Evolutionary conservation across 2,113 vertebrate species (phyloP), one percentile per base, ranked within the genome.

Genomic region (Kryptolebias marmoratus): DNA sequence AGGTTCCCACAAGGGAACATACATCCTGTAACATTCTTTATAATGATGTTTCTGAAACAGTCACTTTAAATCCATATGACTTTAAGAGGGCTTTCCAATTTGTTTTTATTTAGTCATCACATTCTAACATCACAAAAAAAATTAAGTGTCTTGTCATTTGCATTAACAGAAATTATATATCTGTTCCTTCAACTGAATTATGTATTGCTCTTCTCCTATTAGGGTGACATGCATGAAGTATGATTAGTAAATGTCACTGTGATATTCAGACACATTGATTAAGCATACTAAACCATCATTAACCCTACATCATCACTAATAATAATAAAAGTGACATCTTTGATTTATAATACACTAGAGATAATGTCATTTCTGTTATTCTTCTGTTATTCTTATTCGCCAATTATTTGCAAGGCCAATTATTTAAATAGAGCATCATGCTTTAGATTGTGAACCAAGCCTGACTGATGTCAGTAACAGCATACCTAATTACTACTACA

Each of bases 261-360:
- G 22, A 14, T 61, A n/a, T 61, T 61, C 64, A 75, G 50, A 55
- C 57, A 55, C 60, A 39, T 62, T 61, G 42, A 68, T 68, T 61
- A 61, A 53, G 42, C 50, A 22, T n/a, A 61, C 39, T 67, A 18
- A 60, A 39, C 48, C 53, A 49, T 59, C 22, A 55, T 18, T 11
- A 16, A 54, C 44, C 59, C 48, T n/a, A 42, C 13, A 52, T 48
- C 14, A 52, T 27, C 10, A 42, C 32, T 68, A 32, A 60, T 61
- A 68, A 61, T 50, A 32, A 27, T 60, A n/a, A 36, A 36, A 36
- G 5, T 11, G 32, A 52, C n/a, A 31, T 42, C 13, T 73, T 50
- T 50, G 28, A 64, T n/a, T 57, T 13, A 28, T 1, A 49, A 42
- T 49, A 49, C 18, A 15, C 11, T 49, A 10, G 13, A 14, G 15